A percentile compares a stretch with the other conserved stretches of the same genome.
Evolutionary conservation across 1,140 invertebrate species (phyloP).

Genomic region (Scylla paramamosain): DNA sequence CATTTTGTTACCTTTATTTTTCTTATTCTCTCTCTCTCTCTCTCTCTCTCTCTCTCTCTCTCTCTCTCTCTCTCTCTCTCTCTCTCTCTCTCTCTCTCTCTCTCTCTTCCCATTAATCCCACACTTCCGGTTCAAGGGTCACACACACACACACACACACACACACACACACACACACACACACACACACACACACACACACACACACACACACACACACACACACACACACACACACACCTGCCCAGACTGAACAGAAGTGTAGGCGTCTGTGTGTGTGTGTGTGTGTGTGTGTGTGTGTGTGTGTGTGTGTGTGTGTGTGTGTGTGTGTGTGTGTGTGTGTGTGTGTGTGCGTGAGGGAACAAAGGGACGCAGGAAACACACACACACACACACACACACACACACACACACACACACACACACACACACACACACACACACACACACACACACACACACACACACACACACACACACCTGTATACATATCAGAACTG

Average conservation of each 20-base stretch:
- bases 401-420: conserved; percentile 20
- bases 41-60: conserved; percentile 8
- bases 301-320: not conserved
- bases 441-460: conserved; percentile 17
- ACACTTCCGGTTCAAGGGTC: too few species aligned
- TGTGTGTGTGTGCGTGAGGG: not conserved
- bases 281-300: too few species aligned
- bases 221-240: too few species aligned
- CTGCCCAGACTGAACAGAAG: too few species aligned
- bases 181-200: not conserved
- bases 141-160: not conserved
- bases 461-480: conserved; percentile 12
- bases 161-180: not conserved
- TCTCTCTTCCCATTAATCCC: not conserved
- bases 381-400: conserved; percentile 18
- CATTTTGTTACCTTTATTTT: not conserved
- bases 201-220: too few species aligned
- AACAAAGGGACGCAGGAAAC: not conserved
- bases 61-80: conserved; percentile 3
- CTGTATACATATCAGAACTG: not conserved
- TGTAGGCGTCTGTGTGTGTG: too few species aligned
- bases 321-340: conserved; percentile 3
- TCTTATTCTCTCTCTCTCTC: not conserved
- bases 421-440: not conserved
- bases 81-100: conserved; percentile 6